These are phyloP conservation scores for Camponotus vicinus DNA, from an alignment of 1,140 invertebrate genomes.

Conservation along the genomic window DNA sequence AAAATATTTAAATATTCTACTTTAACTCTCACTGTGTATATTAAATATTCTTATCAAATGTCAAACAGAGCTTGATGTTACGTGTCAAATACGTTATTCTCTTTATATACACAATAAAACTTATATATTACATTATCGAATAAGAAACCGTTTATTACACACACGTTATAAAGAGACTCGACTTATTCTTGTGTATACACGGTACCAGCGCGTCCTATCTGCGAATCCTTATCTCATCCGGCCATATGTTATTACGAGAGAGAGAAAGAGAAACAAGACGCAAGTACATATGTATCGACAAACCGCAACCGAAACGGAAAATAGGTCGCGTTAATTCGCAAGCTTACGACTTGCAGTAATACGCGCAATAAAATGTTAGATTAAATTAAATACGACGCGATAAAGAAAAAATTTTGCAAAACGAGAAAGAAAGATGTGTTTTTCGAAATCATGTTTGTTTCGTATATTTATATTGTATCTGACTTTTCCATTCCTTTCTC, in stretches of 20 bases:
- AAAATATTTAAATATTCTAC: not conserved
- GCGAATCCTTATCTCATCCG: conserved; percentile 4
- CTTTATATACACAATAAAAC: not conserved
- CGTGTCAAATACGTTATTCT: not conserved
- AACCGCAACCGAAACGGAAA: not conserved
- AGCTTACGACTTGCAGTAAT: not conserved
- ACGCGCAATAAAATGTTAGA: not conserved
- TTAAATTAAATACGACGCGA: not conserved
- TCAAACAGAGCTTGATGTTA: not conserved
- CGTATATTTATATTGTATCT: not conserved
- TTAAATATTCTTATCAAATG: not conserved
- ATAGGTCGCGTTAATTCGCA: not conserved
- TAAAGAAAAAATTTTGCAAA: not conserved
- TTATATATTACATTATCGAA: not conserved
- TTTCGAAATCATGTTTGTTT: not conserved
- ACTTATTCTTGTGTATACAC: not conserved
- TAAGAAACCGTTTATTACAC: not conserved
- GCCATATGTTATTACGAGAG: not conserved
- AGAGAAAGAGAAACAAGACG: not conserved
- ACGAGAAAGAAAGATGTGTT: no score
- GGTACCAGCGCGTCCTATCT: not conserved
- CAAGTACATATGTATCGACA: not conserved
- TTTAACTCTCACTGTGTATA: not conserved
- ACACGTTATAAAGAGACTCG: not conserved
- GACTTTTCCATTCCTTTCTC: not conserved